A percentile compares a stretch with the other conserved stretches of the same genome.
Evolutionary conservation across 1,140 invertebrate species (phyloP).

Genomic region (Caenorhabditis remanei): DNA sequence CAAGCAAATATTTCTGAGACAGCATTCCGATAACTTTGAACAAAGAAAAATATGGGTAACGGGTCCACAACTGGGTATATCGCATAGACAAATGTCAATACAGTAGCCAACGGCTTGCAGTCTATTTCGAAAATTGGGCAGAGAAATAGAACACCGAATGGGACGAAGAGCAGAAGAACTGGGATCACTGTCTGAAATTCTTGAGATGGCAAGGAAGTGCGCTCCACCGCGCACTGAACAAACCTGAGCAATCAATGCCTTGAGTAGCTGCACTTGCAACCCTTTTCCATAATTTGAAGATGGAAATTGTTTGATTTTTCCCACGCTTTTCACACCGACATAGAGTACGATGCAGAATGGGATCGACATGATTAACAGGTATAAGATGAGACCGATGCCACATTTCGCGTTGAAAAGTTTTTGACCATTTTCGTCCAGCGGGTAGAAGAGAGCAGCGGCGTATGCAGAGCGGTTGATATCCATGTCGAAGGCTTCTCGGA

Average conservation of each 20-base stretch:
- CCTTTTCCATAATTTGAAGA: conserved; percentile 29
- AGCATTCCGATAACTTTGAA: conserved; percentile 25
- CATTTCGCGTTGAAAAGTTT: neutral
- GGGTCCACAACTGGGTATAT: conserved; percentile 17
- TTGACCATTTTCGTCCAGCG: neutral
- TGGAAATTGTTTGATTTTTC: conserved; percentile 26
- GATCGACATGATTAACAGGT: neutral
- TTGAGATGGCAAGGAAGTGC: too few species aligned
- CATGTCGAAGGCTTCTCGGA: neutral
- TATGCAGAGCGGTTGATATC: conserved; percentile 34
- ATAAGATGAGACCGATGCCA: neutral
- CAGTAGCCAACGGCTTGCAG: neutral
- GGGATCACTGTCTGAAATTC: conserved; percentile 36
- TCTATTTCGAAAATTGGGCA: conserved; percentile 27
- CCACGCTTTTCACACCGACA: neutral
- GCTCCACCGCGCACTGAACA: too few species aligned
- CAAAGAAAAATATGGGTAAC: conserved; percentile 11
- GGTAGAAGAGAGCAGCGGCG: conserved; percentile 2
- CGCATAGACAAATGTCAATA: conserved; percentile 36
- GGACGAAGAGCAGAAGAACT: neutral
- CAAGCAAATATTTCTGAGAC: neutral
- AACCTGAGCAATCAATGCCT: conserved; percentile 14
- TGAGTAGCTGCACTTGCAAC: conserved; percentile 16
- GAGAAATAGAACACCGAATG: conserved; percentile 10
- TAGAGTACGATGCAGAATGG: neutral